Evolutionary conservation across 2,888 invertebrate species (phyloP).

Genomic region (Nycteola revayana): DNA sequence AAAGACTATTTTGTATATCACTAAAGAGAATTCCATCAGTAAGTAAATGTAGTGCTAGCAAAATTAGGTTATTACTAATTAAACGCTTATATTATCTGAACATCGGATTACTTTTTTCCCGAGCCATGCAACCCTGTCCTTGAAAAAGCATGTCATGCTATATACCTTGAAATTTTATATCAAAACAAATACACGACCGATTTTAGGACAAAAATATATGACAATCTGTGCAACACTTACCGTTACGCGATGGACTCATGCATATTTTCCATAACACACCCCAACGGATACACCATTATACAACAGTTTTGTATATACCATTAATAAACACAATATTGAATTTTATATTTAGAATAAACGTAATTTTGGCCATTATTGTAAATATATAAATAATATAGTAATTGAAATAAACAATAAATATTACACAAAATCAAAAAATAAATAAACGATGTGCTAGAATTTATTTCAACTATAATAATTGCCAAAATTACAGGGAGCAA

Average conservation of each 20-base stretch:
- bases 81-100: no score
- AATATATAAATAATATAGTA: conserved; percentile 2
- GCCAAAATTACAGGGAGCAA: conserved; percentile 36
- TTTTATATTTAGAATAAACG: conserved; percentile 30
- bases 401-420: not conserved
- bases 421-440: not conserved
- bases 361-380: conserved; percentile 15
- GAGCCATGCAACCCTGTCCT: conserved; percentile 38
- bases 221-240: conserved; percentile 57
- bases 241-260: conserved; percentile 53
- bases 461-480: conserved; percentile 6
- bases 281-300: conserved; percentile 68
- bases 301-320: conserved; percentile 49
- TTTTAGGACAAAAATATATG: conserved; percentile 37
- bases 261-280: conserved; percentile 75
- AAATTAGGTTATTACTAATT: no score
- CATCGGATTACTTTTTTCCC: conserved; percentile 22
- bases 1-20: no score
- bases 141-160: conserved; percentile 52
- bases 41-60: no score
- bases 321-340: conserved; percentile 57
- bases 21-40: no score
- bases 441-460: not conserved
- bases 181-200: conserved; percentile 20
- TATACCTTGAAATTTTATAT: conserved; percentile 32